Conservation (phyloP, 2,888 invertebrate species). For the Uloborus plumipes region DNA sequence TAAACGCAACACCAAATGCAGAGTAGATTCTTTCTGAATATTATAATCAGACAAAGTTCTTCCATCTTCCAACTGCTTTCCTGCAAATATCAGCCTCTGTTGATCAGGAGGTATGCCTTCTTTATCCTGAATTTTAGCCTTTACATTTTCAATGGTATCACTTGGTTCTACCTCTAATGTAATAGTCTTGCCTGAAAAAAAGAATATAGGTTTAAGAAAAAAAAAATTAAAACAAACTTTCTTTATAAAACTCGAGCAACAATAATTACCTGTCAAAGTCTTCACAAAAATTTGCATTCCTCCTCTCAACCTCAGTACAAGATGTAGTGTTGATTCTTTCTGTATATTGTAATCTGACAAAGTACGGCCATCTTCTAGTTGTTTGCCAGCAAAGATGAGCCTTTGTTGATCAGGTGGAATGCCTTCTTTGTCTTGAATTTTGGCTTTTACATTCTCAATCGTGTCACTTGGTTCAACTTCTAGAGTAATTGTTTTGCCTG, state of each 20-base stretch:
- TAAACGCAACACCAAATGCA: slow-evolving; percentile 75
- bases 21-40: slow-evolving; percentile 82
- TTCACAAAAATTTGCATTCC: slow-evolving; percentile 96
- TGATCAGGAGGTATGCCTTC: slow-evolving; percentile 92
- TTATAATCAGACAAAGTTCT: slow-evolving; percentile 77
- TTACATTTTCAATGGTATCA: slow-evolving; percentile 94
- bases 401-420: slow-evolving; percentile 92
- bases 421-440: slow-evolving; percentile 92
- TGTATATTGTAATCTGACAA: slow-evolving; percentile 73
- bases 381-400: slow-evolving; percentile 78
- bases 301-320: not conserved
- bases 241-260: too few relatives aligned
- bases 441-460: slow-evolving; percentile 94
- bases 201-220: slow-evolving; percentile 73
- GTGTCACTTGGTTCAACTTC: slow-evolving; percentile 93
- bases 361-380: slow-evolving; percentile 77
- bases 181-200: slow-evolving; percentile 79
- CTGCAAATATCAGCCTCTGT: slow-evolving; percentile 81
- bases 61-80: slow-evolving; percentile 78
- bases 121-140: slow-evolving; percentile 91
- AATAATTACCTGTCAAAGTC: slow-evolving; percentile 86
- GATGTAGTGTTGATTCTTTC: slow-evolving; percentile 4
- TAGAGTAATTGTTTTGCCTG: slow-evolving; percentile 92
- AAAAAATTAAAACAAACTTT: slow-evolving; percentile 86
- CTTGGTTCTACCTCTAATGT: slow-evolving; percentile 92